Percentiles rank a stretch among this genome's conserved stretches.
phyloP scores from a whole-genome alignment of 2,797 vertebrate genomes.

The Amblyopsis hoosieri region DNA sequence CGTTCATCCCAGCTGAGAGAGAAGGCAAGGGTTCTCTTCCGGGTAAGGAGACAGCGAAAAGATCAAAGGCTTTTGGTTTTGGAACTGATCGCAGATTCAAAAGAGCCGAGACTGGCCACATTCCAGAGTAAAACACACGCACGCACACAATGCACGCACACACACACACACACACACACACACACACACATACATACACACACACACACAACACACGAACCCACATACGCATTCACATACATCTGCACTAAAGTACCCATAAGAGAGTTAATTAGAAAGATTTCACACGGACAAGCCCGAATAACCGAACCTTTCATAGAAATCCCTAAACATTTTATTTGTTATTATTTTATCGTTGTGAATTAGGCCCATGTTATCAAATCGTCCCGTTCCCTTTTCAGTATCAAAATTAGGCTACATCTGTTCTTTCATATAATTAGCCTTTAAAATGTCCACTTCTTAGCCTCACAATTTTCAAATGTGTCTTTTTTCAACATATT shows the following conservation, averaged over 20 bases:
- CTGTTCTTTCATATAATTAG: constrained; percentile 51
- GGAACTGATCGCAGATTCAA: constrained; percentile 88
- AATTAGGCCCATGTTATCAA: constrained; percentile 41
- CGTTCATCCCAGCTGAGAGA: constrained; percentile 96
- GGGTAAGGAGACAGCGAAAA: constrained; percentile 93
- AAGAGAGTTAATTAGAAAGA: constrained; percentile 64
- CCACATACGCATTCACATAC: constrained; percentile 14
- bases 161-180: constrained; percentile 32
- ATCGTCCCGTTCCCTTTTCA: constrained; percentile 42
- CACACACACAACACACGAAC: constrained; percentile 3
- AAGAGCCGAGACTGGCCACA: constrained; percentile 82
- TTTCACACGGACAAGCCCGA: constrained; percentile 62
- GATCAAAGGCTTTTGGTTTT: constrained; percentile 94
- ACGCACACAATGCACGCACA: constrained; percentile 20
- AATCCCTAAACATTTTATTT: constrained; percentile 46
- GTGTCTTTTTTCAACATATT: no score
- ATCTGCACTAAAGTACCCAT: constrained; percentile 18
- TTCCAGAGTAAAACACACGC: constrained; percentile 84
- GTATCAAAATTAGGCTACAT: neutral
- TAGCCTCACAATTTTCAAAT: constrained; percentile 23
- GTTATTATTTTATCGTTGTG: constrained; percentile 48
- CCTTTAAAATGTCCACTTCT: neutral
- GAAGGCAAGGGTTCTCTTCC: constrained; percentile 91
- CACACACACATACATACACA: constrained; percentile 25
- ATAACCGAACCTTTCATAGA: constrained; percentile 61